Evolutionary conservation across 2,797 vertebrate species (phyloP), one percentile per base, ranked within the genome.

Genomic region (Sebastes flavidus): DNA sequence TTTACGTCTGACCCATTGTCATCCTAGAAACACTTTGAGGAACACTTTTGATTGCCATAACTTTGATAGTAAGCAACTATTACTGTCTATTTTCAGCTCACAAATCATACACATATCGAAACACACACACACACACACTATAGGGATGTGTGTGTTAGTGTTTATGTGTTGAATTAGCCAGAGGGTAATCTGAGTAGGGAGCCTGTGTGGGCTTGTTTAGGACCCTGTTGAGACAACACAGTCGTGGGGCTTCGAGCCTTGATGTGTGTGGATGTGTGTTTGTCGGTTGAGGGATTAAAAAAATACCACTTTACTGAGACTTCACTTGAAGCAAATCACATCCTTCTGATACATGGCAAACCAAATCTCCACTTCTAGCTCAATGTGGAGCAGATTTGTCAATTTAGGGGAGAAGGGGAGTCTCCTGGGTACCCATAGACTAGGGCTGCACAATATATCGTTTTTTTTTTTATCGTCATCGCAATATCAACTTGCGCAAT

Each of bases 191-290:
- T 78, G 36, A 63, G 25, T 65, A 32, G 72, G 75, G 52, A 77
- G 71, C 82, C 36, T 86, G 82, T 83, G 68, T 78, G 69, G 84
- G 52, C 86, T 86, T 86, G 88, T 86, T 84, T 16, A 68, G 60
- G 71, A 81, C 65, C 55, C 67, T 69, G 75, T 27, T 68, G 30
- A 72, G 62, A 68, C 80, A 81, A 83, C 67, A 85, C 52, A 75
- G 63, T 16, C 75, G 54, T 67, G 25, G 74, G 42, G 65, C 78
- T 73, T 71, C 16, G 18, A 73, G 38, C 24, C 36, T 59, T 55
- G 38, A n/a, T 79, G 54, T 70, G 54, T 29, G n/a, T 70, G 6
- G 67, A 62, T 81, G 22, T 67, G 55, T 81, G n/a, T 63, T 12
- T 67, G 8, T 72, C 3, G 12, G 24, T 58, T 10, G 52, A 22